Base-by-base conservation (phyloP, 2,888 invertebrate species). In the Harpalus rubripes region DNA sequence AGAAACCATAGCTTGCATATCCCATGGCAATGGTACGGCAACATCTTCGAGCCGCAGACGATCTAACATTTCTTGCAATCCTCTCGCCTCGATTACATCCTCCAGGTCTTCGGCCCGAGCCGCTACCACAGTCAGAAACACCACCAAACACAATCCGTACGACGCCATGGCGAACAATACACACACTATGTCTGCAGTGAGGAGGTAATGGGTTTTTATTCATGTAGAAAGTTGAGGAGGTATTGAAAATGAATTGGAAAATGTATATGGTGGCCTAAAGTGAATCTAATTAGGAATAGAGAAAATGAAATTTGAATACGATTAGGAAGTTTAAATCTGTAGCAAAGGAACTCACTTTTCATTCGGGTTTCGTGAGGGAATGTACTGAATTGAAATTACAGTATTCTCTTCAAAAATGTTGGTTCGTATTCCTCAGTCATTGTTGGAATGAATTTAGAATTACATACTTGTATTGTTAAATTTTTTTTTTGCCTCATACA, bases 1-100 rank as follows among this genome's bases (percentile, higher is more conserved):
- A 90, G 95, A 95, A 84, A 96, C 93, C 85, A 95, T 95, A 87
- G 96, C 93, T 89, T 94, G 94, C 93, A 86, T 18, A 59, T 59
- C 59, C 16, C 15, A 8, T 8, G 59, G 59, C 12, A 59, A 18
- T 89, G 95, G 94, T 91, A 96, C 94, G 89, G 95, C 94, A 78
- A 96, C 94, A 90, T 96, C 96, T 89, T 96, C 32, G 3, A 32
- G 32, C 32, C 5, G 32, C 32, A 32, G 0, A 32, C 32, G 32
- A 32, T 5, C 32, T 5, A 32, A 6, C 32, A 32, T 32, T 32
- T 32, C 32, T 32, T 32, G 32, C 32, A 32, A 32, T 32, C 32
- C 32, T 32, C 32, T 32, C 32, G 32, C 93, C 89, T 95, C 94
- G 65, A 96, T 91, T 88, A 92, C 93, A 88, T 95, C 95, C 18